Evolutionary conservation across 1,140 invertebrate genomes (phyloP), one percentile per base, ranked within the genome.

Genomic region (Drosophila persimilis): DNA sequence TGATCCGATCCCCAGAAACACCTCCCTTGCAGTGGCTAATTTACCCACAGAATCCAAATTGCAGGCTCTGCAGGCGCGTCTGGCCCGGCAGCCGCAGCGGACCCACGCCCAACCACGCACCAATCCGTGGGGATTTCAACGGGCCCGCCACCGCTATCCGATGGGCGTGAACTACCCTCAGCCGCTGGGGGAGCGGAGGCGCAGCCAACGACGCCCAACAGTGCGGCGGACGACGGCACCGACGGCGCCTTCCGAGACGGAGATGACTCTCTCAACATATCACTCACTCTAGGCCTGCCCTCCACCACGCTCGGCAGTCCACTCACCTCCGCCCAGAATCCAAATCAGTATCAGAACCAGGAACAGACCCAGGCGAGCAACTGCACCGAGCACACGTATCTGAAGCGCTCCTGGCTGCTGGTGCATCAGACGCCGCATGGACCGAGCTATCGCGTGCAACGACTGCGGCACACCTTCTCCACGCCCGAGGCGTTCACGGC

Each of bases 31-130:
- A 64, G 53, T 56, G 41, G 77, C 85, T 88, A 86, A 88, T 80
- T 81, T 76, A 78, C 75, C 71, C 73, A 73, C 83, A 91, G 90
- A 91, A 83, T 90, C 90, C 55, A 90, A 80, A 56, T 91, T 91
- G 71, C 90, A 91, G 90, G 88, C 78, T 50, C 75, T 91, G 63
- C 85, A 90, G 62, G 74, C 74, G 26, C 90, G 90, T 73, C 83
- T 91, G 45, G 65, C 64, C 3, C 77, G 77, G 2, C 80, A 85
- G 50, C 69, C 73, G 43, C 53, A 74, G 15, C 57, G 39, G 60
- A 7, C 22, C 53, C 7, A 9, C 2, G 31, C 31, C 8, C 56
- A 52, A 22, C 61, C 55, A 58, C 59, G 41, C 29, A 50, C 35
- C 77, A 83, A 77, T 75, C 85, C 80, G 51, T 88, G 83, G 90